Evolutionary conservation across 2,888 invertebrate species (phyloP).

Genomic region (Notodonta ziczac): DNA sequence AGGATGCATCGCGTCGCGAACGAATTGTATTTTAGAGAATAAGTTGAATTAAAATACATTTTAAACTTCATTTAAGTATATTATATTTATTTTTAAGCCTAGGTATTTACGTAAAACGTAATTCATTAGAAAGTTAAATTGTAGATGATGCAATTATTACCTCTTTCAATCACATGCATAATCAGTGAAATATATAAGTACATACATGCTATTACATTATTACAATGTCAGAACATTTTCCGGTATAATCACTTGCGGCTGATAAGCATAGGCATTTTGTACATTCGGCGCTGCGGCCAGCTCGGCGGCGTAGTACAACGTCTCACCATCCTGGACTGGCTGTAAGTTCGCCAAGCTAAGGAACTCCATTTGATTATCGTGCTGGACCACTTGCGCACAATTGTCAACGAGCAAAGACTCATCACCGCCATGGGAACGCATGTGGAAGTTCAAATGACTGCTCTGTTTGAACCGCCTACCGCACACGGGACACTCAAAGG

Average conservation of each 20-base stretch:
- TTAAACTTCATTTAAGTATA: too few relatives aligned
- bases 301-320: slow-evolving; percentile 72
- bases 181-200: not conserved
- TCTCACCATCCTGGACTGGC: slow-evolving; percentile 70
- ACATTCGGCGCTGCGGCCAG: slow-evolving; percentile 40
- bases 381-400: slow-evolving; percentile 51
- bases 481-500: slow-evolving; percentile 74
- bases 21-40: too few relatives aligned
- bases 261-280: slow-evolving; percentile 36
- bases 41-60: too few relatives aligned
- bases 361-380: slow-evolving; percentile 58
- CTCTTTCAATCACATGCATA: not conserved
- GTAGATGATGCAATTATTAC: too few relatives aligned
- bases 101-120: too few relatives aligned
- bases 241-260: slow-evolving; percentile 33
- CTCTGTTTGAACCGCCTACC: slow-evolving; percentile 76
- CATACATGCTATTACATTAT: not conserved
- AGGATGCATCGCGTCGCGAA: too few relatives aligned
- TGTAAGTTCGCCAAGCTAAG: slow-evolving; percentile 67
- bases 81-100: too few relatives aligned
- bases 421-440: slow-evolving; percentile 69
- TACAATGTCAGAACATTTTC: slow-evolving; percentile 35
- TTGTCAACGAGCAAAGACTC: slow-evolving; percentile 52
- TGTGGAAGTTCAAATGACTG: slow-evolving; percentile 78
- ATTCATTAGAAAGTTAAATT: too few relatives aligned